Base-by-base conservation (phyloP, 2,888 invertebrate genomes). In the Euclidia mi region DNA sequence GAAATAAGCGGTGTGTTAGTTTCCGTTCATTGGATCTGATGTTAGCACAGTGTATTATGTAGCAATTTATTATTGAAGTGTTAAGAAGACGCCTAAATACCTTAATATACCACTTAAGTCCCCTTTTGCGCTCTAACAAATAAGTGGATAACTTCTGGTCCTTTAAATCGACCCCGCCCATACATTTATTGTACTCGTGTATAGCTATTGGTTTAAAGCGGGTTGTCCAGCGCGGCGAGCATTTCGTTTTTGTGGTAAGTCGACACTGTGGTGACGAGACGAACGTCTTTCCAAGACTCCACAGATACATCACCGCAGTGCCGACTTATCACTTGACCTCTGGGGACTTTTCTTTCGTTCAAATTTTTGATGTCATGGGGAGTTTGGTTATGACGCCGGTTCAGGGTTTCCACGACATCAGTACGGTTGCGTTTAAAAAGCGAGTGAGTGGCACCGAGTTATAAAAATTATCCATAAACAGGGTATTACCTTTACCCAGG, bases 101-200 rank as follows among this genome's bases (percentile, higher is more conserved):
- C 20, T 20, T 20, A 20, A 20, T 20, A 6, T 20, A 20, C 20
- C 20, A 20, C 20, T 20, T 20, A 20, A 20, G 20, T 0, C 20
- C 1, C 20, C 20, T n/a, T n/a, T n/a, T n/a, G n/a, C n/a, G n/a
- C n/a, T n/a, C n/a, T 20, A 20, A 20, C 20, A 20, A 20, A 20
- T 20, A 20, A 20, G 20, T 4, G 4, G 20, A 20, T 20, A 20
- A 20, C 2, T 20, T 1, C 20, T 20, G 20, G 20, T 20, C 1
- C 6, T 20, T 20, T 1, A 20, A 20, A 20, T 20, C 20, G 2
- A 72, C 57, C 0, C 71, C 66, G 9, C 69, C 71, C 71, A 76
- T 75, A 42, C 12, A 53, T 25, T 18, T 15, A 17, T 42, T 34
- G 10, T 49, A 42, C 0, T 40, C 32, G 2, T 9, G 29, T 11